Evolutionary conservation across 2,888 invertebrate species (phyloP), one percentile per base, ranked within the genome.

Genomic region (Auanema sp.): DNA sequence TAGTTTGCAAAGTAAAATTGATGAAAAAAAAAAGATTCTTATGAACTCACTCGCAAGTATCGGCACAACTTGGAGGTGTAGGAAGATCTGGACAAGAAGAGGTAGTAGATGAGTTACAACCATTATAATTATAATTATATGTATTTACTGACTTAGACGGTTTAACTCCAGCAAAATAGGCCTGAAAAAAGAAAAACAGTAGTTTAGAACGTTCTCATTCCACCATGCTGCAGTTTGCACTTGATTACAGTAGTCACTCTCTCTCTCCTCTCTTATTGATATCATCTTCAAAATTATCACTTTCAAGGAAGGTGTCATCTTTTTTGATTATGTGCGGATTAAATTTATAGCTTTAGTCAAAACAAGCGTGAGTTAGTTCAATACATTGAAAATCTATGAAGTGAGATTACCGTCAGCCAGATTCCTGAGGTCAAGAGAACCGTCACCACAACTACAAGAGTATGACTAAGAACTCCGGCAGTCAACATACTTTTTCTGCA

Each of bases 41-140:
- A n/a, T 21, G 12, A 24, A 56, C 65, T 62, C 57, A 75, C 75
- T 75, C 75, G 71, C 75, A 75, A 55, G 71, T 71, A 18, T 68
- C 65, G 1, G 61, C 63, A 62, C 75, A 75, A 50, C 61, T 63
- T 12, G 71, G 68, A 54, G 61, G 59, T 43, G 52, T 49, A 4
- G 73, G 67, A 0, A 58, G 55, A 51, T 33, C 33, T 5, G 51
- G 23, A 55, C 69, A 68, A 1, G 58, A 42, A 16, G 21, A 64
- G 12, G n/a, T 58, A 16, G 5, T 43, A 6, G 33, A 53, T 49
- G 56, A 14, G 18, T 18, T 33, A 18, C 23, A 23, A 53, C 41
- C 23, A 23, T 58, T 54, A 24, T 60, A 18, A 23, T 56, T 56
- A 16, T 54, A 43, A 23, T 18, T 57, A 18, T 61, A 62, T 41